phyloP scores from a whole-genome alignment of 2,113 vertebrate species.

The Desmodus rotundus region DNA sequence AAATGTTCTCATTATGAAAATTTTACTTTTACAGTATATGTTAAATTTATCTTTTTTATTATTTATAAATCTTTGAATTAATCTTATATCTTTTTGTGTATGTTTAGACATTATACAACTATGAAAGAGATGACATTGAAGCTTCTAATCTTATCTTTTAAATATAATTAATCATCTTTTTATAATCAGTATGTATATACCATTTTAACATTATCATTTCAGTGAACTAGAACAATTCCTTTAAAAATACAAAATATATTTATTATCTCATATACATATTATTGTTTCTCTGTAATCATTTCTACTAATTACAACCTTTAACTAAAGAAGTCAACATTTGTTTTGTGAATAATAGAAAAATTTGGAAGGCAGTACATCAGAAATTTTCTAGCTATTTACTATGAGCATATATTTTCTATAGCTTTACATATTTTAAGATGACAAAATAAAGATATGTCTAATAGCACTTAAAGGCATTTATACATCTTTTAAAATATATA shows the following conservation, averaged over 20 bases:
- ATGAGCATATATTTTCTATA: background rate
- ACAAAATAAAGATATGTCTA: background rate
- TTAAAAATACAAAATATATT: background rate
- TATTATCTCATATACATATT: background rate
- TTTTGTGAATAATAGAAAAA: background rate
- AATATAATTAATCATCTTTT: background rate
- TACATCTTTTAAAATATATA: background rate
- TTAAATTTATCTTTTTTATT: background rate
- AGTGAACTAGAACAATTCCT: background rate
- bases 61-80: background rate
- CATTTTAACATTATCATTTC: background rate
- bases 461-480: background rate
- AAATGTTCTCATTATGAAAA: background rate
- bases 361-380: background rate
- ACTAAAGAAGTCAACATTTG: background rate
- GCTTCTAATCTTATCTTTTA: background rate
- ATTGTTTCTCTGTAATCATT: background rate
- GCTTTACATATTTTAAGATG: background rate
- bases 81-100: background rate
- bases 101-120: background rate
- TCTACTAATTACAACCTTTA: constrained; percentile 2
- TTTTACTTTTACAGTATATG: background rate
- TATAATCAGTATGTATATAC: background rate
- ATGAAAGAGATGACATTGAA: background rate
- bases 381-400: background rate